These are phyloP conservation scores for Cnemophilus loriae DNA, from an alignment of 2,113 vertebrate genomes.

Conservation along the genomic window DNA sequence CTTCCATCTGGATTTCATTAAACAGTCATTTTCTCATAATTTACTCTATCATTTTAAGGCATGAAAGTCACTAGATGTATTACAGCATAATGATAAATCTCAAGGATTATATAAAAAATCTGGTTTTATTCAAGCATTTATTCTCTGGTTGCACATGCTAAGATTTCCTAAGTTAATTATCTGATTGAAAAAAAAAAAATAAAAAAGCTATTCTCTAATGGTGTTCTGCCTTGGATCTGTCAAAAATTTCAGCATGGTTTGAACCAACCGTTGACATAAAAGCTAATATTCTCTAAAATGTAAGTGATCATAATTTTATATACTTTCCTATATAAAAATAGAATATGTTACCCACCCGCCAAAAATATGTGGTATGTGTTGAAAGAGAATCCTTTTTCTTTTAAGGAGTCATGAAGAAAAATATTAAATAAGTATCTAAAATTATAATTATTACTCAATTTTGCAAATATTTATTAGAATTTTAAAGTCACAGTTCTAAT, in stretches of 20 bases:
- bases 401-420: not conserved
- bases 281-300: not conserved
- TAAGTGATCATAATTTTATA: not conserved
- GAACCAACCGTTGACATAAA: not conserved
- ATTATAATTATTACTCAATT: not conserved
- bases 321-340: not conserved
- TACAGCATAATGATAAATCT: not conserved
- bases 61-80: not conserved
- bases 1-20: constrained; percentile 30
- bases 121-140: not conserved
- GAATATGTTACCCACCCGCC: not conserved
- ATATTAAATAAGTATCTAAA: not conserved
- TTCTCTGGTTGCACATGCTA: not conserved
- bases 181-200: not conserved
- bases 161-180: not conserved
- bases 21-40: not conserved
- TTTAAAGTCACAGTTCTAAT: not conserved
- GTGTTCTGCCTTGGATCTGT: not conserved
- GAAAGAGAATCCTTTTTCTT: not conserved
- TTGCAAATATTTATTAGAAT: not conserved
- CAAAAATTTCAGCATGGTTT: not conserved
- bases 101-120: not conserved
- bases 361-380: not conserved
- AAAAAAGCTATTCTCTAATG: not conserved
- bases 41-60: not conserved